phyloP scores from a whole-genome alignment of 2,113 vertebrate species.

The Tauraco erythrolophus region DNA sequence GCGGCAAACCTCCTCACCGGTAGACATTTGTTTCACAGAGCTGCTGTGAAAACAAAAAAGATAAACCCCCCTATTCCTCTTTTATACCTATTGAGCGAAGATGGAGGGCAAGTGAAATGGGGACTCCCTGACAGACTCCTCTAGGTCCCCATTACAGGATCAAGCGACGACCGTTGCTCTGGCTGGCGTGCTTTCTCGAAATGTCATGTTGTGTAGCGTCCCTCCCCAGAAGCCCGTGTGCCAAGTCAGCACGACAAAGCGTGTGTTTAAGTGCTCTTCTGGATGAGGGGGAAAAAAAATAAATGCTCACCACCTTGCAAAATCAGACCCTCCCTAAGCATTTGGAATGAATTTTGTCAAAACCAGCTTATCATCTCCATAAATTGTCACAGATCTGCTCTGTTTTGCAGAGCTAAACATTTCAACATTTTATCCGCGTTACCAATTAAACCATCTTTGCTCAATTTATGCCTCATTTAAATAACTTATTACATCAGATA shows the following conservation, averaged over 20 bases:
- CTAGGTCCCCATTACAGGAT: accelerated
- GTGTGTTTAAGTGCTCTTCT: constrained; percentile 31
- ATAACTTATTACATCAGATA: constrained; percentile 70
- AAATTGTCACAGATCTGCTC: constrained; percentile 16
- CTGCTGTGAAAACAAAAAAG: background rate
- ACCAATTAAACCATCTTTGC: constrained; percentile 57
- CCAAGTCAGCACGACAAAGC: background rate
- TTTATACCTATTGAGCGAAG: background rate
- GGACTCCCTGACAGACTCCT: background rate
- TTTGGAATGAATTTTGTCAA: constrained; percentile 51
- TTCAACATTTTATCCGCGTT: constrained; percentile 43
- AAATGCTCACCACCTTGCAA: constrained; percentile 39
- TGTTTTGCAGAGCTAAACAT: constrained; percentile 12
- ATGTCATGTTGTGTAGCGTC: background rate
- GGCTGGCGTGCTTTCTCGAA: background rate
- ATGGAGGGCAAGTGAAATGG: background rate
- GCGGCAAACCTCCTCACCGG: background rate
- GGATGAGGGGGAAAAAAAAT: background rate
- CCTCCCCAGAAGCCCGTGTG: background rate
- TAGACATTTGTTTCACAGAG: background rate
- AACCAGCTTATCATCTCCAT: constrained; percentile 41
- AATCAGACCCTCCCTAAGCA: background rate
- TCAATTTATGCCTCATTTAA: constrained; percentile 67
- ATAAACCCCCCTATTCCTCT: background rate
- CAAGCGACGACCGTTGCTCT: background rate